These are phyloP conservation scores for Nibea albiflora DNA, from an alignment of 2,113 vertebrate genomes.

Conservation along the genomic window DNA sequence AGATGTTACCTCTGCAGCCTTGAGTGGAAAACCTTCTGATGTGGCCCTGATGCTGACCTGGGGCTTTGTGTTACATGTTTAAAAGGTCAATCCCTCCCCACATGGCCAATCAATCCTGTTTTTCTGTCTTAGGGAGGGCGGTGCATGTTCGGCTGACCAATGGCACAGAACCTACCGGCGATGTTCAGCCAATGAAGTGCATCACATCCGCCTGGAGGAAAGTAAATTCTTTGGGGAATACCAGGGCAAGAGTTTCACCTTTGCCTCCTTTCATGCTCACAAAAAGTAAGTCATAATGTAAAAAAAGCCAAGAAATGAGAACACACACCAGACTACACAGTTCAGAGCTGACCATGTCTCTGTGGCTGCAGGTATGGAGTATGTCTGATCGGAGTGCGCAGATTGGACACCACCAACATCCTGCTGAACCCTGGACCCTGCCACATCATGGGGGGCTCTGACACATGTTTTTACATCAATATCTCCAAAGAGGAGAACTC, in stretches of 20 bases:
- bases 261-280: conserved; percentile 88
- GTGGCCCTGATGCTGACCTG: conserved; percentile 23
- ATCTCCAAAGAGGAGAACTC: conserved; percentile 91
- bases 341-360: conserved; percentile 16
- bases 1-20: conserved; percentile 42
- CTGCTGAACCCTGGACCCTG: conserved; percentile 87
- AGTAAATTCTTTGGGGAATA: conserved; percentile 90
- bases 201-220: conserved; percentile 88
- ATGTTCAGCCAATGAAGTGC: conserved; percentile 88
- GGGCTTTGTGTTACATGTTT: conserved; percentile 29
- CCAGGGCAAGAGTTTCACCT: conserved; percentile 89
- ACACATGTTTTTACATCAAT: conserved; percentile 90
- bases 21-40: conserved; percentile 26
- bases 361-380: conserved; percentile 83
- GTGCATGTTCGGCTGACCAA: conserved; percentile 83
- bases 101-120: conserved; percentile 36
- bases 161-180: conserved; percentile 88
- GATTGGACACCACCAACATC: conserved; percentile 86
- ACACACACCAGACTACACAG: neutral
- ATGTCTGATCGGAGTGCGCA: conserved; percentile 86
- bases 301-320: neutral
- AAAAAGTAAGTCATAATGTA: conserved; percentile 83
- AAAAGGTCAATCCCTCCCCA: conserved; percentile 66
- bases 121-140: conserved; percentile 72
- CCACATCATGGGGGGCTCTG: conserved; percentile 87